Base-by-base conservation (phyloP, 2,888 invertebrate genomes). In the Stegophylla sp. region DNA sequence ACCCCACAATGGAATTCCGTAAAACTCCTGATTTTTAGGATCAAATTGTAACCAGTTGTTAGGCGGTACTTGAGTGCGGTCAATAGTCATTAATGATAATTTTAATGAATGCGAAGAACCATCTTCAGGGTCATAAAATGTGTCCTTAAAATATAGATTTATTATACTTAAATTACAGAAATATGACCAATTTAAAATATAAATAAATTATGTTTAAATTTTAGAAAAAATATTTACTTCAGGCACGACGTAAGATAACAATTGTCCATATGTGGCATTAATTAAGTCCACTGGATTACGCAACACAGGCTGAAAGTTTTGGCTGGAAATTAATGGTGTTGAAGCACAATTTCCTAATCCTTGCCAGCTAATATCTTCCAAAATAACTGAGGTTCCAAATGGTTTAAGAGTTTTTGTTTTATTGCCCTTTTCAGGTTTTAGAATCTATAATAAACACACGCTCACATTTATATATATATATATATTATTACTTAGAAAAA, bases 31-130 rank as follows among this genome's bases (percentile, higher is more conserved):
- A 87, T 94, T 95, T 85, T 92, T 93, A 1, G 89, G 89, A 86
- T 97, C 95, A 86, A 96, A 95, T 86, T 95, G 95, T 83, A 97
- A 87, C 96, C 97, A 97, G 86, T 92, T 91, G 17, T 90, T 88
- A 0, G 89, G 85, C 9, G 91, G 90, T 41, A 95, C 88, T 69
- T 90, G 89, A 7, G 90, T 89, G 81, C 92, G 89, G 84, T 94
- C 92, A 83, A 90, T 91, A 82, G 92, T 93, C 67, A 93, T 89
- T 0, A 96, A 88, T 0, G 92, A 90, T 83, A 97, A 89, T 64
- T 90, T 90, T 83, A 97, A 88, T 84, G 91, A 90, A 63, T 91
- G 88, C 0, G 94, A 91, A 83, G 91, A 91, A 20, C 92, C 92
- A 86, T 95, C 95, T 86, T 96, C 94, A 0, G 92, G 92, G 88